Evolutionary conservation across 2,797 vertebrate genomes (phyloP), one percentile per base, ranked within the genome.

Genomic region (Sebastes minor): DNA sequence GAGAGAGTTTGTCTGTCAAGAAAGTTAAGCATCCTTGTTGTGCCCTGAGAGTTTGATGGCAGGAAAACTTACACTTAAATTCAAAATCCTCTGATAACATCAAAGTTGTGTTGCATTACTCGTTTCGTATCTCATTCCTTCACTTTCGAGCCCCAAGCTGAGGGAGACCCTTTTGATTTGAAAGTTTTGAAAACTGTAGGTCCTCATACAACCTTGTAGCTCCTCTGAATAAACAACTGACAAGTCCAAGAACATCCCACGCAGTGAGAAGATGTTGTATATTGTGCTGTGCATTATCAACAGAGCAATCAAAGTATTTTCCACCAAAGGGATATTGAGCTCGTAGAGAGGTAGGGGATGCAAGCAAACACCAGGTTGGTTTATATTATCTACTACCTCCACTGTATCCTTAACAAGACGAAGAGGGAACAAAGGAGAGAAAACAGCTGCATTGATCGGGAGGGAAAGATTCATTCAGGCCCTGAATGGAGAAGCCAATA

Each of bases 271-370:
- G 30, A 71, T 75, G 56, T 49, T 79, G 57, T 42, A 35, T 55
- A 53, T 80, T 59, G 30, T 16, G 52, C 71, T 74, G 23, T 69
- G 59, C n/a, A 42, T 71, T 78, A 79, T 86, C 61, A 79, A 32
- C 46, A 65, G 13, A 75, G 22, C 27, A 67, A 60, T 87, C 60
- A 81, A 56, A 57, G 64, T 11, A n/a, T 71, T 77, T 84, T 49
- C 61, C 61, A 13, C 35, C 4, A 66, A 22, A 27, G 71, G 38
- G 28, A 60, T 25, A 10, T 56, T 46, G 20, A 60, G 56, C 68
- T 78, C 74, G 55, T 18, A 55, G 32, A 71, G 30, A 46, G 32
- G 22, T 18, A 71, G 3, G 22, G 57, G 33, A 80, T 67, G 46
- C 69, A 86, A 72, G 38, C 67, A 74, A 80, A 73, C 33, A 60